These are phyloP conservation scores for Aurelia sp. DNA, from an alignment of 30 jellyfish, hydroid and myxozoan species.

Conservation along the genomic window DNA sequence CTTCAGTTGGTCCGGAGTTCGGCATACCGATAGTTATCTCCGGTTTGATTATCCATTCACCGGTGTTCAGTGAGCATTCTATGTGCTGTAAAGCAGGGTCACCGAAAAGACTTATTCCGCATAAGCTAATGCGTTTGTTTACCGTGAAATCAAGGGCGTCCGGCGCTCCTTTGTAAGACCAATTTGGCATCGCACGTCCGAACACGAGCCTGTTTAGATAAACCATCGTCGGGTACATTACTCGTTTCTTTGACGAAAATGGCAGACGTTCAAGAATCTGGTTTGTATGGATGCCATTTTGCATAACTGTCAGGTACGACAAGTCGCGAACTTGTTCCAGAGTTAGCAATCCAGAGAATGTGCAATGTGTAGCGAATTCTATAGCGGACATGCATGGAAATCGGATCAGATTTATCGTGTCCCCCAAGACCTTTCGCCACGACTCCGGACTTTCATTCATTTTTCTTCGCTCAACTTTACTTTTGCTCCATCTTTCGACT, in stretches of 20 bases:
- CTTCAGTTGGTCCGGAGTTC: constrained; percentile 69
- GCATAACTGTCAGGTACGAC: constrained; percentile 49
- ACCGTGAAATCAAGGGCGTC: constrained; percentile 70
- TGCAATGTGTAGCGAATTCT: constrained; percentile 65
- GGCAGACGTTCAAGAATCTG: constrained; percentile 44
- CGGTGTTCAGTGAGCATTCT: constrained; percentile 54
- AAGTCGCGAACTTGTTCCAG: constrained; percentile 59
- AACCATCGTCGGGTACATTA: constrained; percentile 49
- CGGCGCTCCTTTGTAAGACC: constrained; percentile 76
- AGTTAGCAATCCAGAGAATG: constrained; percentile 59
- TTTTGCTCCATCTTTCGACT: constrained; percentile 50
- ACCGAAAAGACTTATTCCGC: constrained; percentile 70
- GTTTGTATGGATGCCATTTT: constrained; percentile 39
- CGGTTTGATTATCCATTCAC: constrained; percentile 71
- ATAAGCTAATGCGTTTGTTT: constrained; percentile 51
- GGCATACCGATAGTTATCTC: constrained; percentile 60
- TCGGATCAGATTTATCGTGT: constrained; percentile 55
- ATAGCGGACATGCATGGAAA: constrained; percentile 62
- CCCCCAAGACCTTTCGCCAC: constrained; percentile 37
- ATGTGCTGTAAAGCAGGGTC: constrained; percentile 65
- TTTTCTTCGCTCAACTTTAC: constrained; percentile 48
- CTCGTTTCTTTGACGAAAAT: constrained; percentile 36
- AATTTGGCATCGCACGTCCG: constrained; percentile 67
- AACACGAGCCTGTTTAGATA: constrained; percentile 51
- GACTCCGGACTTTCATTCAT: constrained; percentile 57